phyloP scores from a whole-genome alignment of 2,797 vertebrate genomes.

The Podarcis siculus region DNA sequence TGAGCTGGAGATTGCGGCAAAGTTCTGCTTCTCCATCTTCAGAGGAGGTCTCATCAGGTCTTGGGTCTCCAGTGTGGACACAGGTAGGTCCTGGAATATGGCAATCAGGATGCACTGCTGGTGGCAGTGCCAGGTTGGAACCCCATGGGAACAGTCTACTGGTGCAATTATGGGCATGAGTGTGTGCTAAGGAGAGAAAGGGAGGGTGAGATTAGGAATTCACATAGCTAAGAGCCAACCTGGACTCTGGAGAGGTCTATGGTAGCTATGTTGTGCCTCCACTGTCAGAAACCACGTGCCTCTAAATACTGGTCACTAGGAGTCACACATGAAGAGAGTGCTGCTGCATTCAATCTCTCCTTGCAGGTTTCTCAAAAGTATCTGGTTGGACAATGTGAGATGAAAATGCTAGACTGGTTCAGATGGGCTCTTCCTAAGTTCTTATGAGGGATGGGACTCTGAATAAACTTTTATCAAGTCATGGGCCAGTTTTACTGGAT shows the following conservation, averaged over 20 bases:
- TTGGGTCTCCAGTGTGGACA: not conserved
- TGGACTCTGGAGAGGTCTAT: not conserved
- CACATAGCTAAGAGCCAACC: not conserved
- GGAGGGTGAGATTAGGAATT: not conserved
- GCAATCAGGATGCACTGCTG: not conserved
- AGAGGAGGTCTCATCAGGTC: not conserved
- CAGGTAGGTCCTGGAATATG: not conserved
- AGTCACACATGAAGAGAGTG: too few species aligned
- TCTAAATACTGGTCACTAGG: too few species aligned
- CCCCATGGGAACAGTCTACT: not conserved
- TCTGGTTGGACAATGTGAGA: too few species aligned
- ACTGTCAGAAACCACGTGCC: too few species aligned
- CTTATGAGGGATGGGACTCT: not conserved
- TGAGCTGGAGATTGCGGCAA: not conserved
- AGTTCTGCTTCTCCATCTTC: not conserved
- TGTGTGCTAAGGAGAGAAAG: not conserved
- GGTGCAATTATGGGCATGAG: not conserved
- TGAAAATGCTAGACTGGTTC: too few species aligned
- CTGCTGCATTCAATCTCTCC: too few species aligned
- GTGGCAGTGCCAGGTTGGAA: not conserved
- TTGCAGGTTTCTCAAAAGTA: too few species aligned
- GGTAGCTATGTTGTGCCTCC: too few species aligned
- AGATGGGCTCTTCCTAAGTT: too few species aligned
- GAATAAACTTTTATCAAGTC: not conserved
- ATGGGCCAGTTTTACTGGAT: not conserved